Conservation (phyloP, 2,113 vertebrate species). For the Strigops habroptila region DNA sequence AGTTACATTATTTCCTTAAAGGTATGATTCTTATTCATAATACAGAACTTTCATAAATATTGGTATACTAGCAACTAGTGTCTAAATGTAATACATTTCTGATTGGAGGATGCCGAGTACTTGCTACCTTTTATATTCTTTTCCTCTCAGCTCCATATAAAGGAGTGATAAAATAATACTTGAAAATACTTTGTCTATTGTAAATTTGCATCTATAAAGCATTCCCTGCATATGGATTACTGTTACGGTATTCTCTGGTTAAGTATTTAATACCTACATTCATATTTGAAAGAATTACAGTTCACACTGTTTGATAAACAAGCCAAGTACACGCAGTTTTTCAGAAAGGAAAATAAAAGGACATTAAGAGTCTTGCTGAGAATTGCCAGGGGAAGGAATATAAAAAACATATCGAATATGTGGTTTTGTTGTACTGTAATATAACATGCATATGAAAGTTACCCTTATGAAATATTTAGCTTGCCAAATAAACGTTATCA, state of each 20-base stretch:
- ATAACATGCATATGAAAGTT: background rate
- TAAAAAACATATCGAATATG: background rate
- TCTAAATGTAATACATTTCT: background rate
- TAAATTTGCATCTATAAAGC: background rate
- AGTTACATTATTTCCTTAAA: background rate
- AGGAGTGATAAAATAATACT: background rate
- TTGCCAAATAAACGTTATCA: background rate
- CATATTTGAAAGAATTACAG: background rate
- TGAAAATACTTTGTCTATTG: background rate
- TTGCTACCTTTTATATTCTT: background rate
- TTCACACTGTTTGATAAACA: background rate
- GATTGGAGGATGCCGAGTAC: background rate
- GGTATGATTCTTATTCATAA: background rate
- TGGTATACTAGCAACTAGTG: background rate
- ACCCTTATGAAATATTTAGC: background rate
- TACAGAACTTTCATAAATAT: background rate
- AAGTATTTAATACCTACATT: background rate
- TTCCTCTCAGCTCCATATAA: background rate
- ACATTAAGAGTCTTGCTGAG: background rate
- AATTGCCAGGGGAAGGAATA: background rate
- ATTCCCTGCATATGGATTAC: background rate
- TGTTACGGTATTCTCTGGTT: background rate
- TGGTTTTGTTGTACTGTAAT: background rate
- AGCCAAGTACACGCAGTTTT: background rate
- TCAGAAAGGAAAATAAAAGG: constrained; percentile 15